Conservation (phyloP, 2,113 vertebrate species). For the Hippocampus abdominalis region DNA sequence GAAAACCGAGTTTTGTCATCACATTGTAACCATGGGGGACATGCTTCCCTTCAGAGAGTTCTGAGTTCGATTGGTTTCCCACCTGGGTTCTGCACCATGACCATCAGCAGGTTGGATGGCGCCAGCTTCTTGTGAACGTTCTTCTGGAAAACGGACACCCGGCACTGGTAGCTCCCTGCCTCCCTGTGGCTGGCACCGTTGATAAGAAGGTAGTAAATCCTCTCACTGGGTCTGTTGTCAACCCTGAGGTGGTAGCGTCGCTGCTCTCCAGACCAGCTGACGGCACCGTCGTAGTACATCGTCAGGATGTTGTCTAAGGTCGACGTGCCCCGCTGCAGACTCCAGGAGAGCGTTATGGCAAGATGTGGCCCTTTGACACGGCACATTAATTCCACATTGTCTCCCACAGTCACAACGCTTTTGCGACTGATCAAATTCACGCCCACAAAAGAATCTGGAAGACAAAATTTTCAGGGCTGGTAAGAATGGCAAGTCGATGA, state of each 20-base stretch:
- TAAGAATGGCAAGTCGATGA: not conserved
- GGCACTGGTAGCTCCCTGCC: constrained; percentile 73
- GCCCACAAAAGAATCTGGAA: constrained; percentile 45
- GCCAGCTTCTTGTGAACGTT: constrained; percentile 15
- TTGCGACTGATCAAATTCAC: constrained; percentile 48
- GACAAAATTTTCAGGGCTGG: not conserved
- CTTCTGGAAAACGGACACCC: constrained; percentile 65
- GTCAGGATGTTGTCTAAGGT: constrained; percentile 58
- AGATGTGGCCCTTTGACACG: constrained; percentile 42
- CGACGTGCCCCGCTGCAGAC: constrained; percentile 49
- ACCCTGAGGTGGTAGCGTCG: constrained; percentile 63
- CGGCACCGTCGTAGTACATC: constrained; percentile 51
- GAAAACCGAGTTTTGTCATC: too few species aligned
- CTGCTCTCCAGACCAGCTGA: constrained; percentile 66
- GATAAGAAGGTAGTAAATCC: constrained; percentile 65
- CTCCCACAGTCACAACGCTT: not conserved
- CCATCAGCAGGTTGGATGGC: constrained; percentile 64
- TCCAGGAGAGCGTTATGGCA: constrained; percentile 68
- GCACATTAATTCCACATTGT: constrained; percentile 55
- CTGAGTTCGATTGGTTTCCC: constrained; percentile 7
- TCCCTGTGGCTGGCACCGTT: constrained; percentile 44
- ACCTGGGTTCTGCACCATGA: constrained; percentile 77
- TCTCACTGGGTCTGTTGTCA: constrained; percentile 25
- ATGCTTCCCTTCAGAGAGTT: not conserved
- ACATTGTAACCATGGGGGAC: too few species aligned